phyloP scores from a whole-genome alignment of 2,113 vertebrate species.

The Bagarius yarrelli region DNA sequence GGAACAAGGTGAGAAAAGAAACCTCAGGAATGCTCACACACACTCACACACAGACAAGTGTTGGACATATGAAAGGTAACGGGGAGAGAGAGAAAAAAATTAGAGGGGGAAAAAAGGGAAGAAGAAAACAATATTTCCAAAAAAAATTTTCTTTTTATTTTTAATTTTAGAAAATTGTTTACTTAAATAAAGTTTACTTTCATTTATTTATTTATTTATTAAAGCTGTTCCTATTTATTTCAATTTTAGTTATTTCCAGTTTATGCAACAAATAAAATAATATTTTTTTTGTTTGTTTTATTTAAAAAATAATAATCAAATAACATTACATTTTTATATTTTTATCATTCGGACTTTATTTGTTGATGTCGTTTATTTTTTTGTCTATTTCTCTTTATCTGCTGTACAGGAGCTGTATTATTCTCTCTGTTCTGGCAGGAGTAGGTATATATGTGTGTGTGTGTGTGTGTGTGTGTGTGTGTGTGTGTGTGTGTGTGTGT shows the following conservation, averaged over 20 bases:
- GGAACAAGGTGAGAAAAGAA: conserved; percentile 42
- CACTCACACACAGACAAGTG: background rate
- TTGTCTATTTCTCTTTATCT: background rate
- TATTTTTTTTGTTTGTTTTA: background rate
- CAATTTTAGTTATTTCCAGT: background rate
- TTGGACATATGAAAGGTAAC: background rate
- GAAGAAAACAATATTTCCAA: background rate
- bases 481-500: background rate
- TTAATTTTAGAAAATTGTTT: background rate
- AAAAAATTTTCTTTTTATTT: background rate
- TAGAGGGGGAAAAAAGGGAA: background rate
- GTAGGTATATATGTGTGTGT: no score
- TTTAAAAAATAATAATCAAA: background rate
- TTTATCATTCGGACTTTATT: background rate
- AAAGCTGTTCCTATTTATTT: no score
- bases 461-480: background rate
- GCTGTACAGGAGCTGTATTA: background rate
- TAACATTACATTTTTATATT: background rate
- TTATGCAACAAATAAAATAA: background rate
- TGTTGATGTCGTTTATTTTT: background rate
- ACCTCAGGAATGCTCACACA: conserved; percentile 45
- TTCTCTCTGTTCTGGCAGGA: background rate
- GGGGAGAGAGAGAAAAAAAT: background rate
- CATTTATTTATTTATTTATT: background rate
- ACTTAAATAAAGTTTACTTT: no score